These are phyloP conservation scores for Lochmaea capreae DNA, from an alignment of 2,888 invertebrate species.

Conservation along the genomic window DNA sequence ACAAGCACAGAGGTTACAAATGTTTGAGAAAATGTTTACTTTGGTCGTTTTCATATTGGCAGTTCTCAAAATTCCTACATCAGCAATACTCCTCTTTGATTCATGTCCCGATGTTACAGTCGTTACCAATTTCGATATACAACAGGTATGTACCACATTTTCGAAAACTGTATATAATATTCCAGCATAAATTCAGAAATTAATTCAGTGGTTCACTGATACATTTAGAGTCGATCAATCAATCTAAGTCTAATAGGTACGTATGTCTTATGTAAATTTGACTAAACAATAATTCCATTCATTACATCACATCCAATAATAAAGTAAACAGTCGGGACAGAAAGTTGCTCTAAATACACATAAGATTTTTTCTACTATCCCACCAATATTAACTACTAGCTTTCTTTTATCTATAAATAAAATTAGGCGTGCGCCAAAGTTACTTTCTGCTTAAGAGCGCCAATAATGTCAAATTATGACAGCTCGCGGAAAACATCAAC, in stretches of 20 bases:
- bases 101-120: constrained; percentile 73
- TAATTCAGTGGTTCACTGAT: background rate
- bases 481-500: too few relatives aligned
- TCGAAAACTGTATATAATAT: background rate
- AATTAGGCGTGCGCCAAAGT: too few relatives aligned
- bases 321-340: too few relatives aligned
- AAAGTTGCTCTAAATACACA: too few relatives aligned
- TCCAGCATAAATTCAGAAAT: background rate
- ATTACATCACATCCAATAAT: background rate
- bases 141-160: constrained; percentile 65
- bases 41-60: constrained; percentile 32
- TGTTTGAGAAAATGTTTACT: constrained; percentile 22
- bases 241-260: background rate
- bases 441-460: too few relatives aligned
- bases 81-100: constrained; percentile 75
- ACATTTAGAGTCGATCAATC: too few relatives aligned
- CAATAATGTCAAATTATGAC: too few relatives aligned
- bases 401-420: too few relatives aligned
- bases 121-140: constrained; percentile 71
- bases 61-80: constrained; percentile 43
- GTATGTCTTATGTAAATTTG: background rate
- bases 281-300: too few relatives aligned
- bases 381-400: too few relatives aligned
- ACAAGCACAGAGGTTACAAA: background rate
- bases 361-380: too few relatives aligned